These are phyloP conservation scores for Formica aserva DNA, from an alignment of 2,888 invertebrate genomes.

Conservation along the genomic window DNA sequence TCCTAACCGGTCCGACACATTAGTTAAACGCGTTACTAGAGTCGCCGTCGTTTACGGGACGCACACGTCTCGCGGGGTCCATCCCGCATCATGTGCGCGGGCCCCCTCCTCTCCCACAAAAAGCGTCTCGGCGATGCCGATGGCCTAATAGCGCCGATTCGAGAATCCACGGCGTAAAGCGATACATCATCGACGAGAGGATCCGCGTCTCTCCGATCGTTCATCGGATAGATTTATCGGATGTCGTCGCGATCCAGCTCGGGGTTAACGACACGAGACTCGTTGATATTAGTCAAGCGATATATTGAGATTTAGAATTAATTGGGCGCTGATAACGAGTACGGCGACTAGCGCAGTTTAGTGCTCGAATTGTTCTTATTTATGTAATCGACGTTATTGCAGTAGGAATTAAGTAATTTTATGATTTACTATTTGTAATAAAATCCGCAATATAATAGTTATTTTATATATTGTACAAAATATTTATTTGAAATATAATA, in stretches of 20 bases:
- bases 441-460: too few relatives aligned
- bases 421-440: not conserved
- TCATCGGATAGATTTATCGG: constrained; percentile 45
- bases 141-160: constrained; percentile 75
- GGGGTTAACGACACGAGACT: constrained; percentile 53
- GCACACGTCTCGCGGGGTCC: constrained; percentile 54
- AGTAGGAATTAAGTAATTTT: too few relatives aligned
- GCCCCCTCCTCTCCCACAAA: constrained; percentile 60
- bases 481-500: too few relatives aligned
- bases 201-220: constrained; percentile 52
- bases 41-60: constrained; percentile 69
- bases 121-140: constrained; percentile 66
- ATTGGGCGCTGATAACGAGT: too few relatives aligned
- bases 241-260: constrained; percentile 40
- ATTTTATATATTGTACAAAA: too few relatives aligned
- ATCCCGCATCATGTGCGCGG: constrained; percentile 27
- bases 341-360: too few relatives aligned
- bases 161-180: constrained; percentile 61
- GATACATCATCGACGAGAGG: constrained; percentile 69
- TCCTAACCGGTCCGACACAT: constrained; percentile 72
- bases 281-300: not conserved
- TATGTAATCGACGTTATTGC: too few relatives aligned
- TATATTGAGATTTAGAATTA: too few relatives aligned
- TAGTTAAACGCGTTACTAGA: constrained; percentile 67
- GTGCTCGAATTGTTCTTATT: too few relatives aligned